Conservation (phyloP, 2,113 vertebrate species). For the Bungarus multicinctus region DNA sequence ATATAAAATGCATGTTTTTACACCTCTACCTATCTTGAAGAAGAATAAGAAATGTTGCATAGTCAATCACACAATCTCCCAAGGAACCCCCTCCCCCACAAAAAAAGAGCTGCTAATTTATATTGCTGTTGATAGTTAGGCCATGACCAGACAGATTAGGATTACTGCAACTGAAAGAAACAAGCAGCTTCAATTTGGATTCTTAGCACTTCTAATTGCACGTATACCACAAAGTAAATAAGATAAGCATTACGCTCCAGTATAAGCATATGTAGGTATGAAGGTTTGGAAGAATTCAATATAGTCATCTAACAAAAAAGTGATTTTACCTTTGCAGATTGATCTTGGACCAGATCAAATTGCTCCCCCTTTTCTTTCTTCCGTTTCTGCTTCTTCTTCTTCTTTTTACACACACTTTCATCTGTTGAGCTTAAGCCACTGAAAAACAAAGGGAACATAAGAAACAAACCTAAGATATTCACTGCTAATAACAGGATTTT, state of each 20-base stretch:
- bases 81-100: not conserved
- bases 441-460: conserved; percentile 57
- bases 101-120: not conserved
- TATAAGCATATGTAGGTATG: not conserved
- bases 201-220: not conserved
- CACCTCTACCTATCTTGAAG: not conserved
- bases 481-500: not conserved
- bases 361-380: conserved; percentile 89
- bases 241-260: not conserved
- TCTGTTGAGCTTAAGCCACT: conserved; percentile 85
- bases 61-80: not conserved
- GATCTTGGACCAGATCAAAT: conserved; percentile 79
- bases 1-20: not conserved
- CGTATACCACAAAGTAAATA: not conserved
- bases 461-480: conserved; percentile 14
- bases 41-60: not conserved
- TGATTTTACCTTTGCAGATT: conserved; percentile 78
- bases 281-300: not conserved
- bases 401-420: conserved; percentile 94
- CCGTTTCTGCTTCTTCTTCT: conserved; percentile 88
- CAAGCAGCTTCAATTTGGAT: not conserved
- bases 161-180: not conserved
- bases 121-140: not conserved
- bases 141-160: not conserved
- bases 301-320: not conserved